Evolutionary conservation across 2,888 invertebrate genomes (phyloP).

Genomic region (Cephus runcator): DNA sequence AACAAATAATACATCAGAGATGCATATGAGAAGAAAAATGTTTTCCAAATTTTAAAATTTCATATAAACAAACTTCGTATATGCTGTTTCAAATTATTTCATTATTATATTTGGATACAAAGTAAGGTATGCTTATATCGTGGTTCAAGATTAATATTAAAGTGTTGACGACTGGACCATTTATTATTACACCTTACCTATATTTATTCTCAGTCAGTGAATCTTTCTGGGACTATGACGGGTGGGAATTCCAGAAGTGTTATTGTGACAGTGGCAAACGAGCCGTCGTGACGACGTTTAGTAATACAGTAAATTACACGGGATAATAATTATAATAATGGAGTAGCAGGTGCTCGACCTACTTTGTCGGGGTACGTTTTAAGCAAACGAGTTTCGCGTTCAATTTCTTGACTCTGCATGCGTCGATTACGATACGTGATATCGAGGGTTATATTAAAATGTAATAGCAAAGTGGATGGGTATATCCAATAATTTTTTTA

Average conservation of each 20-base stretch:
- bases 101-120: background rate
- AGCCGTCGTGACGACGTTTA: background rate
- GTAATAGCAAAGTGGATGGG: background rate
- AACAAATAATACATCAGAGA: background rate
- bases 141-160: background rate
- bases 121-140: background rate
- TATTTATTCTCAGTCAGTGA: background rate
- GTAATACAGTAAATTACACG: conserved; percentile 47
- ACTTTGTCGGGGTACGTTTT: conserved; percentile 43
- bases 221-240: background rate
- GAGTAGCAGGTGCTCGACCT: conserved; percentile 54
- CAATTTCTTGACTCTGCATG: conserved; percentile 47
- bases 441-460: conserved; percentile 37
- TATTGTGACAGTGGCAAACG: background rate
- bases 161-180: background rate
- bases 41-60: background rate
- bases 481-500: background rate
- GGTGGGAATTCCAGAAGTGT: background rate
- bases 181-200: background rate
- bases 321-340: conserved; percentile 61
- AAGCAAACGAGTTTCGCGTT: conserved; percentile 54
- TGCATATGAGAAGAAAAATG: background rate
- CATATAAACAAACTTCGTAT: background rate
- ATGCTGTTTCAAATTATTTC: background rate
- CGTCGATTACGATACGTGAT: conserved; percentile 24